Conservation (phyloP, 2,113 vertebrate species). For the Pelecanoides urinatrix region DNA sequence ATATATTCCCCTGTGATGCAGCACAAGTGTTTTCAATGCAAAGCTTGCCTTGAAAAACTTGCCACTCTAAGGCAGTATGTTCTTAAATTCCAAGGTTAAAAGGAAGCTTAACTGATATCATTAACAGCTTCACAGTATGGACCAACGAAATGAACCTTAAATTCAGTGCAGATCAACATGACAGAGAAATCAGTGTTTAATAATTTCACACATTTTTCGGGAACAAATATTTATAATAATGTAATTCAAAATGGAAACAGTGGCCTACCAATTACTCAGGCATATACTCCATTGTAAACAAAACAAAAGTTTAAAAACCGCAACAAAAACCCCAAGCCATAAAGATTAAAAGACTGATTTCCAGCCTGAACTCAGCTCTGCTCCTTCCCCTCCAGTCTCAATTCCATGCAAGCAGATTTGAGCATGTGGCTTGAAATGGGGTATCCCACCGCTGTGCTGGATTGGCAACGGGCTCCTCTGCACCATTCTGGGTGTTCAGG, state of each 20-base stretch:
- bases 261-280: neutral
- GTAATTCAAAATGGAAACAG: neutral
- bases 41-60: neutral
- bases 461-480: neutral
- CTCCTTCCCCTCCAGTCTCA: neutral
- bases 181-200: neutral
- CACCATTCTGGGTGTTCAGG: neutral
- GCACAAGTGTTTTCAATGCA: neutral
- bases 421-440: accelerated
- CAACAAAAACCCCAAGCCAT: neutral
- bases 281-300: neutral
- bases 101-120: neutral
- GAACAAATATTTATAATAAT: neutral
- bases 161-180: neutral
- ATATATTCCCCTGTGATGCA: neutral
- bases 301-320: neutral
- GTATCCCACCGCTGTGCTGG: neutral
- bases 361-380: neutral
- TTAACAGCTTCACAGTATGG: neutral
- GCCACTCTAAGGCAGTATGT: neutral
- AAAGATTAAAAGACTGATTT: neutral
- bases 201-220: neutral
- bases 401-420: neutral
- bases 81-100: neutral
- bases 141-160: neutral